Evolutionary conservation across 2,888 invertebrate genomes (phyloP).

Genomic region (Dicranocentrus wangi): DNA sequence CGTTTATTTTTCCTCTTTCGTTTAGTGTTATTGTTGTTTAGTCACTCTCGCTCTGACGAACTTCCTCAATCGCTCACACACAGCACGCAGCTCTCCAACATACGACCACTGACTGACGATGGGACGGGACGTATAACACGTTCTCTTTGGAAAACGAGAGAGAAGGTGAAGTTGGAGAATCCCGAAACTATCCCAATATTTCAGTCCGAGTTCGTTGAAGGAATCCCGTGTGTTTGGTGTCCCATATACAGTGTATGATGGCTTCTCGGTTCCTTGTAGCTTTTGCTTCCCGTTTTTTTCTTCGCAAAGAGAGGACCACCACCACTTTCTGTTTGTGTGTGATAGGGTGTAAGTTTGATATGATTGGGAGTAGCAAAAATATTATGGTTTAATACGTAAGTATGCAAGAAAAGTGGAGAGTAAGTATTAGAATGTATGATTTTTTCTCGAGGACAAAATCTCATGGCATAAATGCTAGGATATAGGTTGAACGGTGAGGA

Average conservation of each 20-base stretch:
- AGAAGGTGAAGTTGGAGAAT: background rate
- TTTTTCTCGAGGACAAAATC: constrained; percentile 53
- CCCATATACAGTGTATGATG: background rate
- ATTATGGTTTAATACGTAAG: background rate
- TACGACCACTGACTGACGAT: background rate
- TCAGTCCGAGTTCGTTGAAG: background rate
- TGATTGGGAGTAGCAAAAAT: background rate
- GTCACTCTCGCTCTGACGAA: background rate
- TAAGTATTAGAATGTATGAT: constrained; percentile 32
- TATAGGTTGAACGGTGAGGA: background rate
- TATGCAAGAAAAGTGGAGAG: background rate
- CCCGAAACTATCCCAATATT: constrained; percentile 56
- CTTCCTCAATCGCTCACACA: background rate
- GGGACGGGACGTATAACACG: background rate
- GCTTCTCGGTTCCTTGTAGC: too few relatives aligned
- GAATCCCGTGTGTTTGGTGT: background rate
- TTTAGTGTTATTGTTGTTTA: too few relatives aligned
- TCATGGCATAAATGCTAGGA: constrained; percentile 27
- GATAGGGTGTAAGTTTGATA: background rate
- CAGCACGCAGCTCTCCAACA: background rate
- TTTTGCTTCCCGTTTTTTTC: too few relatives aligned
- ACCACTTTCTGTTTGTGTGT: too few relatives aligned
- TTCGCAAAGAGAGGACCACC: too few relatives aligned
- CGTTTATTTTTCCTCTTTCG: constrained; percentile 4
- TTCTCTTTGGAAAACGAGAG: background rate